Percentiles rank a stretch among this genome's conserved stretches.
These are phyloP conservation scores for Amazona vittata DNA, from an alignment of 2,113 vertebrate species.

Conservation along the genomic window DNA sequence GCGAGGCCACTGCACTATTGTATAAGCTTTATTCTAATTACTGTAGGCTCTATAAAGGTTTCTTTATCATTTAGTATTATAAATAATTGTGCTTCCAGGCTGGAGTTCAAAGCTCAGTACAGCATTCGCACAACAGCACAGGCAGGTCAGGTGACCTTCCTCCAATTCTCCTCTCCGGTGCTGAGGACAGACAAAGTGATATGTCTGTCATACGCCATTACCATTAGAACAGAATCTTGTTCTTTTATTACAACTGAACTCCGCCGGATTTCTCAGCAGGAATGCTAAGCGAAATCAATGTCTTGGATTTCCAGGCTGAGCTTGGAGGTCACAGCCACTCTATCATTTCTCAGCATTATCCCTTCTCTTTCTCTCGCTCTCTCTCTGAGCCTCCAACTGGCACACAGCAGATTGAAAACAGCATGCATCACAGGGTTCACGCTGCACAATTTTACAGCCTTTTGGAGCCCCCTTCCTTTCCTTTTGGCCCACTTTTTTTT, in stretches of 20 bases:
- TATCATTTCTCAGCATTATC: constrained; percentile 84
- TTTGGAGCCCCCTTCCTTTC: constrained; percentile 73
- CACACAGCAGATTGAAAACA: constrained; percentile 87
- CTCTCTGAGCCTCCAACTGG: constrained; percentile 80
- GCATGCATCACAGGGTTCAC: constrained; percentile 79
- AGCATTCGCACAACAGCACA: constrained; percentile 54
- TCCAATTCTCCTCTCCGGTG: constrained; percentile 67
- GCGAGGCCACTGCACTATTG: not conserved
- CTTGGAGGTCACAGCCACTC: constrained; percentile 82
- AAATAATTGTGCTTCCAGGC: constrained; percentile 70
- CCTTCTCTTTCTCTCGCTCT: constrained; percentile 44
- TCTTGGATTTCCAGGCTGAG: constrained; percentile 83
- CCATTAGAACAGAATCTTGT: constrained; percentile 85
- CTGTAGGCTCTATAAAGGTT: constrained; percentile 65
- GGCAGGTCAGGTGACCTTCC: constrained; percentile 77
- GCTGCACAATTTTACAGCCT: constrained; percentile 81
- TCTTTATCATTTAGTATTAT: constrained; percentile 72
- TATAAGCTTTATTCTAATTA: constrained; percentile 64
- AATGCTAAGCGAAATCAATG: constrained; percentile 85
- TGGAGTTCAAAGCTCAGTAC: constrained; percentile 75
- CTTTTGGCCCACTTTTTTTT: constrained; percentile 5
- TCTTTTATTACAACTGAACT: constrained; percentile 86
- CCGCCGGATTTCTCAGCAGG: constrained; percentile 80
- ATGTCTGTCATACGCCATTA: constrained; percentile 83
- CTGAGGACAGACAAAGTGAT: constrained; percentile 81